Evolutionary conservation across 2,113 vertebrate species (phyloP), one percentile per base, ranked within the genome.

Genomic region (Eupsittula cactorum): DNA sequence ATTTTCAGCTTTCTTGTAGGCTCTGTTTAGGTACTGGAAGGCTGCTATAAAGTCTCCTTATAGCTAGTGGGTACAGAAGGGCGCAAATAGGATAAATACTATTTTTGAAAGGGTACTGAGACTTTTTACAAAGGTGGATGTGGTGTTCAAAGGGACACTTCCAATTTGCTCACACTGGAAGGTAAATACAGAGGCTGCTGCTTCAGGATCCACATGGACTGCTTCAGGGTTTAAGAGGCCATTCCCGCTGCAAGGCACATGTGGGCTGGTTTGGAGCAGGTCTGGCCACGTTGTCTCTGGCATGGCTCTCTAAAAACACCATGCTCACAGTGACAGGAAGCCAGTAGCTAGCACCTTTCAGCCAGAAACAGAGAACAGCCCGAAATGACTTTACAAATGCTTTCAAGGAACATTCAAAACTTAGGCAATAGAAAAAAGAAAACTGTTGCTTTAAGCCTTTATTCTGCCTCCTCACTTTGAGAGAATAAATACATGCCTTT

Each of bases 361-460:
- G 28, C 11, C 59, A 82, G 78, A 29, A 85, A 62, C 2, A 69
- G 23, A 55, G 46, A 86, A 63, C 19, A 63, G 41, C 19, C 37
- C 23, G 9, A 75, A 91, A 13, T 55, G 47, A 55, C 39, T 69
- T 85, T 47, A 60, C 11, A 73, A 79, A 85, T 44, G 44, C 49
- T 94, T 92, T 91, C 67, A 94, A 93, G 71, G 82, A 79, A 71
- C n/a, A 19, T 11, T 1, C 19, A 75, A 84, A 88, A 55, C 52
- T 27, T 77, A 69, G 57, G 52, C 52, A 87, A 8, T 52, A 27
- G 47, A 49, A 80, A 33, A 83, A 86, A 42, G 37, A 47, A 21
- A 37, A 13, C n/a, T 62, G 11, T 91, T 87, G 21, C 57, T 93
- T 84, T 79, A 87, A 93, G 74, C 33, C 47, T 93, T 89, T 96